Evolutionary conservation across 2,888 invertebrate species (phyloP).

Genomic region (Lochmaea capreae): DNA sequence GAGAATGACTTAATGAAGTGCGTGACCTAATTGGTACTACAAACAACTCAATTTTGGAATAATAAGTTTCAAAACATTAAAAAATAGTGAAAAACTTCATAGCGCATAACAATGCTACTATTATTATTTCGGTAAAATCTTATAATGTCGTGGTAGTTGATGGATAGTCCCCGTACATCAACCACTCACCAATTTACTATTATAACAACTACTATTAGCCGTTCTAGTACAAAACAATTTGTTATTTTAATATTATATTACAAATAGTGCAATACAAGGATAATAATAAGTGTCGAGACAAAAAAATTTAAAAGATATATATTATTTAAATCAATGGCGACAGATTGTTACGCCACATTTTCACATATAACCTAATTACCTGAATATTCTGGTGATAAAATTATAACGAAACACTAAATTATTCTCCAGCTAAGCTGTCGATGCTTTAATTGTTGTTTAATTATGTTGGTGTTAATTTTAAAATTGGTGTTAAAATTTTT

Average conservation of each 20-base stretch:
- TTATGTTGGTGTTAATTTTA: not conserved
- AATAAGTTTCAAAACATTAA: not conserved
- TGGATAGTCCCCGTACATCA: not conserved
- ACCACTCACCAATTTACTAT: not conserved
- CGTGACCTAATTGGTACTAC: not conserved
- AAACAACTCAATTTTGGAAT: not conserved
- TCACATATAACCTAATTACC: slow-evolving; percentile 28
- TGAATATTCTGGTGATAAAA: slow-evolving; percentile 23
- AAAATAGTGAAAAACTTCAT: no score
- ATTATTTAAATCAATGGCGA: slow-evolving; percentile 28
- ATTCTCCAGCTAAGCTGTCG: not conserved
- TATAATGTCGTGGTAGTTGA: no score
- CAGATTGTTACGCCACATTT: slow-evolving; percentile 18
- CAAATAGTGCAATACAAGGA: not conserved
- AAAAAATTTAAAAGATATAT: slow-evolving; percentile 15
- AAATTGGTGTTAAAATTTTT: not conserved
- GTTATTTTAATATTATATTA: slow-evolving; percentile 7
- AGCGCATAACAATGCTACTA: no score
- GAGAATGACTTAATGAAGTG: not conserved
- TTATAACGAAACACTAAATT: slow-evolving; percentile 17
- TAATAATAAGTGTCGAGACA: slow-evolving; percentile 10
- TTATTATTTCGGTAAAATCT: no score
- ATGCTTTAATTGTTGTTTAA: slow-evolving; percentile 16
- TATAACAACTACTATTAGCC: not conserved
- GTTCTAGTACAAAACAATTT: not conserved